Evolutionary conservation across 2,797 vertebrate genomes (phyloP).

Genomic region (Paratrypauchen microcephalus): DNA sequence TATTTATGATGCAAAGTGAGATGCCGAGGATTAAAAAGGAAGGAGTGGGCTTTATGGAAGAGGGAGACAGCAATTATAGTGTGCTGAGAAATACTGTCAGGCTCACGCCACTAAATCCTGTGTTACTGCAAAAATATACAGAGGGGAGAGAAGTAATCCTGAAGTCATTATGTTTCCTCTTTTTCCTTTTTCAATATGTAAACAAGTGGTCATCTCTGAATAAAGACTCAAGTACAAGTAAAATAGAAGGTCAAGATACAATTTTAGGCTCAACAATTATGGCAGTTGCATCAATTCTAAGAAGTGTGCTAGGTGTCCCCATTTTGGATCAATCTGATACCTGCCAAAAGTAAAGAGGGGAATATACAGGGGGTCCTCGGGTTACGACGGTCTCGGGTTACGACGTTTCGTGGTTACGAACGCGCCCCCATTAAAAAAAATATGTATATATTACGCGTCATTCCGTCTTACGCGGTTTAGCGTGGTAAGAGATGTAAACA

Average conservation of each 20-base stretch:
- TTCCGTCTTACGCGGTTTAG: too few relatives aligned
- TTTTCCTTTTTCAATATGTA: not conserved
- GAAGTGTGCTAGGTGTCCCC: too few relatives aligned
- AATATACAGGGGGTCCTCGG: too few relatives aligned
- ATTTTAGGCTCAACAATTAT: not conserved
- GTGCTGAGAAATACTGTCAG: conserved; percentile 34
- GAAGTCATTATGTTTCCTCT: not conserved
- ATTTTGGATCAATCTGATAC: too few relatives aligned
- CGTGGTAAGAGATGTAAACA: too few relatives aligned
- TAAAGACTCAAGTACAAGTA: not conserved
- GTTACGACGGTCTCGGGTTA: too few relatives aligned
- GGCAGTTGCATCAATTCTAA: not conserved
- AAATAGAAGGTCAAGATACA: not conserved
- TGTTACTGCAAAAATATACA: not conserved
- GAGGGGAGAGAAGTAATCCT: conserved; percentile 6
- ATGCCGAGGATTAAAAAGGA: conserved; percentile 18
- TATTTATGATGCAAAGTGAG: conserved; percentile 33
- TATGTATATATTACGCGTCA: too few relatives aligned
- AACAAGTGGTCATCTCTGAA: not conserved
- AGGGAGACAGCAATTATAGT: conserved; percentile 14
- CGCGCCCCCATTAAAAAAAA: too few relatives aligned
- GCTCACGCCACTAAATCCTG: conserved; percentile 45
- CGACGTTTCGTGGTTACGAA: too few relatives aligned
- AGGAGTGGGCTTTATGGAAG: conserved; percentile 6
- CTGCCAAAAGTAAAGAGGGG: too few relatives aligned